These are phyloP conservation scores for Leucozona laternaria DNA, from an alignment of 2,888 invertebrate genomes.

Conservation along the genomic window DNA sequence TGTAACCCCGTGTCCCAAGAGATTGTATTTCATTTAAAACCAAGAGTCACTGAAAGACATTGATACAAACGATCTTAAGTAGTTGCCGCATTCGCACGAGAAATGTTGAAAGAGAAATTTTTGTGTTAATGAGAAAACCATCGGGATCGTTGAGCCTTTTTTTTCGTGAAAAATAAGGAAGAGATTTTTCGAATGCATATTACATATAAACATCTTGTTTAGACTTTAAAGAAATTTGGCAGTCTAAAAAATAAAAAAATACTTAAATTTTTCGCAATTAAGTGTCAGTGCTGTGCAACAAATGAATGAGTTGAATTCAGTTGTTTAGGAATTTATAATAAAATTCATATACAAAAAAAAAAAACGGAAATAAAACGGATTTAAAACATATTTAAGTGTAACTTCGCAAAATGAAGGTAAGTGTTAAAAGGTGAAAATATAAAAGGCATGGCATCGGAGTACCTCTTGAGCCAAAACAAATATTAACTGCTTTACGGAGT, in stretches of 20 bases:
- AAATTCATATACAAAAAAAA: background rate
- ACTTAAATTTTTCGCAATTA: background rate
- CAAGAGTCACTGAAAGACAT: slow-evolving; percentile 48
- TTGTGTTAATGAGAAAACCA: slow-evolving; percentile 6
- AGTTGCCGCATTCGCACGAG: slow-evolving; percentile 49
- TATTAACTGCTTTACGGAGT: background rate
- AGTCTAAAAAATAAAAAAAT: background rate
- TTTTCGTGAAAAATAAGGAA: background rate
- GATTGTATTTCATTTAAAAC: slow-evolving; percentile 66
- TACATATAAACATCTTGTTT: too few species aligned
- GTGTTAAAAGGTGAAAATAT: slow-evolving; percentile 17
- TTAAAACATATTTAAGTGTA: background rate
- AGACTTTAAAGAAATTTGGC: background rate
- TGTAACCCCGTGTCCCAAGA: background rate
- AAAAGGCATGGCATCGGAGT: background rate
- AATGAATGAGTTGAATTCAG: background rate
- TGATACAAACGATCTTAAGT: slow-evolving; percentile 62
- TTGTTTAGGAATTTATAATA: slow-evolving; percentile 3
- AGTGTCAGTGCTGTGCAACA: slow-evolving; percentile 11
- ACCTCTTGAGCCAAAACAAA: background rate
- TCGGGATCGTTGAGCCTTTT: slow-evolving; percentile 5
- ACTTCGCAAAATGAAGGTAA: slow-evolving; percentile 58
- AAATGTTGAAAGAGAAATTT: slow-evolving; percentile 60
- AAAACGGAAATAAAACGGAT: background rate
- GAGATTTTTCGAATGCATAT: background rate